Conservation (phyloP, 2,888 invertebrate species). For the Hemicrepidius hirtus region DNA sequence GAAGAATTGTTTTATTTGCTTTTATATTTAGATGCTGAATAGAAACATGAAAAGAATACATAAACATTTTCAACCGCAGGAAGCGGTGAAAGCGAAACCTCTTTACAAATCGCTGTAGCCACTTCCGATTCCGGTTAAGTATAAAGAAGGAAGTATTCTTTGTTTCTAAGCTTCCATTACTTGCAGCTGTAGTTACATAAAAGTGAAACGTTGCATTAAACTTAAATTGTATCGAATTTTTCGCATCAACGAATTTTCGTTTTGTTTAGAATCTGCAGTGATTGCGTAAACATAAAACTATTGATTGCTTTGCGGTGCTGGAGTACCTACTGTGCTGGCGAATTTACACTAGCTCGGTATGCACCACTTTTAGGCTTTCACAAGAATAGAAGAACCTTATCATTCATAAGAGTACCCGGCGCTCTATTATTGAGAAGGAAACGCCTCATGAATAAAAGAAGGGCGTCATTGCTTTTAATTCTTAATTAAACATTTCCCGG, state of each 20-base stretch:
- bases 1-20: constrained; percentile 46
- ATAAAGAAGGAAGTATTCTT: constrained; percentile 11
- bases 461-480: constrained; percentile 46
- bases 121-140: constrained; percentile 32
- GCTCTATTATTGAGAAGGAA: constrained; percentile 42
- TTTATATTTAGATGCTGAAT: constrained; percentile 39
- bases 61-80: constrained; percentile 43
- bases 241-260: neutral
- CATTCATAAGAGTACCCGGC: constrained; percentile 34
- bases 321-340: constrained; percentile 10
- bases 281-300: constrained; percentile 40
- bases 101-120: constrained; percentile 31
- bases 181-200: constrained; percentile 13
- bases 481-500: constrained; percentile 44
- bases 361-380: constrained; percentile 26
- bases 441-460: constrained; percentile 47
- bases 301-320: constrained; percentile 39
- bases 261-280: constrained; percentile 31
- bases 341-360: constrained; percentile 16
- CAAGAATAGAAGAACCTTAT: constrained; percentile 24
- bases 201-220: constrained; percentile 18
- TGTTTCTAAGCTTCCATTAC: constrained; percentile 10
- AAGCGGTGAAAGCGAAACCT: constrained; percentile 43
- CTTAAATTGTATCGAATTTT: constrained; percentile 8
- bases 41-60: constrained; percentile 41